Evolutionary conservation across 2,888 invertebrate species (phyloP), one percentile per base, ranked within the genome.

Genomic region (Elmis aenea): DNA sequence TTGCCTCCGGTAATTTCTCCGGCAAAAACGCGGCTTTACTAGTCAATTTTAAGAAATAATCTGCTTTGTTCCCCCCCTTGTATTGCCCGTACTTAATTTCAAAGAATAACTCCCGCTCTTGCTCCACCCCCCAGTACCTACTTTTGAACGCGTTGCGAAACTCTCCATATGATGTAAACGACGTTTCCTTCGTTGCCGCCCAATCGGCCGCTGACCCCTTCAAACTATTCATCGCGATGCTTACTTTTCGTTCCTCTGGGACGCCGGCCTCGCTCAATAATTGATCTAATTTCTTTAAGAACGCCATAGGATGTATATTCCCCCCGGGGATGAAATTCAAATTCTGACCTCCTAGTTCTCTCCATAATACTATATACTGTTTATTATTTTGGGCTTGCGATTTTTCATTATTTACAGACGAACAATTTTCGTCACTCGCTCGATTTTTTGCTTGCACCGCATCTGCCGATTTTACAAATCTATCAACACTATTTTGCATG

Each of bases 241-340:
- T 10, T 24, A 24, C 25, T 9, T 24, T 5, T 8, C 6, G 6
- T 5, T 9, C 9, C 5, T 5, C 5, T 10, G 25, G 25, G 5
- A 24, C 25, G 5, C 25, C 25, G 5, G 25, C 25, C 9, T 24
- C 25, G 9, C 5, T 5, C 5, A 24, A 24, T 24, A 24, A 24
- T 9, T 9, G n/a, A 6, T 24, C 10, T 9, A 24, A 9, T 9
- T 24, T 24, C 10, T 24, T 9, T 24, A 24, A 24, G 11, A 24
- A 10, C 11, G 9, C 5, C 25, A 24, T 24, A 5, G 25, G 25
- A 9, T 24, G 25, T 5, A 24, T 5, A 24, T 10, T 24, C 5
- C 25, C 25, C 25, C 25, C 25, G 5, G 9, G 6, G 9, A 5
- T 24, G 25, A 24, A 24, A 9, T 6, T 24, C 5, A 24, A 5